Conservation (phyloP, 2,113 vertebrate species). For the Eidolon helvum region DNA sequence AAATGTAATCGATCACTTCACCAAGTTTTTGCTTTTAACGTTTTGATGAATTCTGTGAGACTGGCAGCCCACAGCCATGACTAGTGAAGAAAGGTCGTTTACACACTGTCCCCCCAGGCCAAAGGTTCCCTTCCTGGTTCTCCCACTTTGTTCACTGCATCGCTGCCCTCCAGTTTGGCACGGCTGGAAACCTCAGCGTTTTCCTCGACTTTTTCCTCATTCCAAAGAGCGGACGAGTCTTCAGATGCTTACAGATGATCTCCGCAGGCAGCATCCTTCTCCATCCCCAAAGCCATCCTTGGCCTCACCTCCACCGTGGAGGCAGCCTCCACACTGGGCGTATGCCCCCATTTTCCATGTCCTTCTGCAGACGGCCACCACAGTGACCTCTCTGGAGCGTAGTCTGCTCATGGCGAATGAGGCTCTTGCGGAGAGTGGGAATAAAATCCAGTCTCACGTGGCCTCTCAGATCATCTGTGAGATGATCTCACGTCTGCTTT, state of each 20-base stretch:
- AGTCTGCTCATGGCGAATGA: background rate
- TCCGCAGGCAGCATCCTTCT: background rate
- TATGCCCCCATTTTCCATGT: no score
- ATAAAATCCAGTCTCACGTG: background rate
- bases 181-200: background rate
- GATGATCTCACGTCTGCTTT: background rate
- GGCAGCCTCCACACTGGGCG: background rate
- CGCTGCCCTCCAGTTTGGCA: background rate
- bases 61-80: background rate
- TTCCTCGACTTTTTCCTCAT: background rate
- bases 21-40: background rate
- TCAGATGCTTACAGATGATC: background rate
- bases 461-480: background rate
- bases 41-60: background rate
- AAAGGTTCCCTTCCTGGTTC: background rate
- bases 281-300: background rate
- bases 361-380: background rate
- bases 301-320: background rate
- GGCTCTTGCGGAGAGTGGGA: background rate
- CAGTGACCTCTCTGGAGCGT: background rate
- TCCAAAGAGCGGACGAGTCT: background rate
- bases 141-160: background rate
- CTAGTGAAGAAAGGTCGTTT: background rate
- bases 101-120: accelerated
- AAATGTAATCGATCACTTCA: background rate